Conservation (phyloP, 2,113 vertebrate genomes). For the Paradisaea rubra region DNA sequence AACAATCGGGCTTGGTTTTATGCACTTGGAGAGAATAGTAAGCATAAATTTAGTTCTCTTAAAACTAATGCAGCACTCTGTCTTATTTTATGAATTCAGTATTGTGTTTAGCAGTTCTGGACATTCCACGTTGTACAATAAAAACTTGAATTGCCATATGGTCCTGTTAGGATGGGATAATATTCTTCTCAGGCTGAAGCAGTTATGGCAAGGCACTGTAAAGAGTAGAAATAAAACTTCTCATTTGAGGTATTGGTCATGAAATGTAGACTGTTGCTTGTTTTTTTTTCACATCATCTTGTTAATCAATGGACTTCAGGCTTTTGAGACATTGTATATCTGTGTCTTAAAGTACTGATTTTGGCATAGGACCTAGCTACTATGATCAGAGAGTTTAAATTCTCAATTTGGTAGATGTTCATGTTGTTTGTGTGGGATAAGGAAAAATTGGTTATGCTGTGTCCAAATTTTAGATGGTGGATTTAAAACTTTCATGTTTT, state of each 20-base stretch:
- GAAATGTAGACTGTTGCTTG: neutral
- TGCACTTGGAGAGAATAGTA: conserved; percentile 80
- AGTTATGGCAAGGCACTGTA: neutral
- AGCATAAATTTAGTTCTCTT: conserved; percentile 39
- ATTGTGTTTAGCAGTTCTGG: neutral
- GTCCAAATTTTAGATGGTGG: neutral
- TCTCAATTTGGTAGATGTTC: neutral
- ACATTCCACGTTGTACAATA: neutral
- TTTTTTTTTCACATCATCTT: neutral
- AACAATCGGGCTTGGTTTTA: conserved; percentile 99
- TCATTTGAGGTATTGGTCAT: neutral
- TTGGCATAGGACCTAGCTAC: neutral
- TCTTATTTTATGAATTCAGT: neutral
- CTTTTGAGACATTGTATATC: neutral
- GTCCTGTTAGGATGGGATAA: neutral
- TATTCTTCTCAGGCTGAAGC: neutral
- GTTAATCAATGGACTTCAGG: neutral
- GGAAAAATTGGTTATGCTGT: neutral
- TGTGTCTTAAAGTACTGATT: neutral
- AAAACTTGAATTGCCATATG: neutral
- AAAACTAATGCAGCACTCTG: neutral
- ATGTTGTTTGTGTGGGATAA: neutral
- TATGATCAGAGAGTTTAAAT: neutral
- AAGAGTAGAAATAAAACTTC: neutral
- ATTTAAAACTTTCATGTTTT: neutral